These are phyloP conservation scores for Alentia gelatinosa DNA, from an alignment of 2,888 invertebrate genomes.

Conservation along the genomic window DNA sequence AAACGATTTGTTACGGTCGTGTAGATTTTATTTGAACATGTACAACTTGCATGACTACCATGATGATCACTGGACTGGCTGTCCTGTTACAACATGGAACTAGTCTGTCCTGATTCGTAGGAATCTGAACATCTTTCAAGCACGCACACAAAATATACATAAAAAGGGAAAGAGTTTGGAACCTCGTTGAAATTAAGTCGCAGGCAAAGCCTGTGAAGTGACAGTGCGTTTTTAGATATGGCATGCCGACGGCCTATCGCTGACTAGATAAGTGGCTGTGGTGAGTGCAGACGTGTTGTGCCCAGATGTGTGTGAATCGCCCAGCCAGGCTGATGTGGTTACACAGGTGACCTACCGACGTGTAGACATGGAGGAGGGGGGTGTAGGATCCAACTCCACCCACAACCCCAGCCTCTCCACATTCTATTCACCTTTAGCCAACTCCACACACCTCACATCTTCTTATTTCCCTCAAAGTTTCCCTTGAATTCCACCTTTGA, in stretches of 20 bases:
- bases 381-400: not conserved
- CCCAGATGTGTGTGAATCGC: not conserved
- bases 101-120: too few relatives aligned
- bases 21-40: too few relatives aligned
- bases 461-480: too few relatives aligned
- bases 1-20: too few relatives aligned
- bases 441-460: not conserved
- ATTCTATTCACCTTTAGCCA: not conserved
- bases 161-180: too few relatives aligned
- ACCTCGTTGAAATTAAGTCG: not conserved
- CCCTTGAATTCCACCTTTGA: not conserved
- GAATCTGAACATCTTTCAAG: too few relatives aligned
- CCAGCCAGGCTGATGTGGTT: not conserved
- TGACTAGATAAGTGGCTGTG: not conserved
- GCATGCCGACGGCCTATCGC: not conserved
- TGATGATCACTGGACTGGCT: too few relatives aligned
- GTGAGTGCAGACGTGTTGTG: not conserved
- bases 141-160: too few relatives aligned
- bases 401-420: not conserved
- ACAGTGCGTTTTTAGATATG: not conserved
- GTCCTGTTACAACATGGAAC: too few relatives aligned
- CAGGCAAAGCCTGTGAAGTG: not conserved
- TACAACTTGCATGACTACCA: too few relatives aligned
- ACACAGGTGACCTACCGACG: slow-evolving; percentile 35
- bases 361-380: not conserved